Percentiles rank a stretch among this genome's conserved stretches.
Conservation (phyloP, 2,888 invertebrate genomes). For the Omphaloscelis lunosa region DNA sequence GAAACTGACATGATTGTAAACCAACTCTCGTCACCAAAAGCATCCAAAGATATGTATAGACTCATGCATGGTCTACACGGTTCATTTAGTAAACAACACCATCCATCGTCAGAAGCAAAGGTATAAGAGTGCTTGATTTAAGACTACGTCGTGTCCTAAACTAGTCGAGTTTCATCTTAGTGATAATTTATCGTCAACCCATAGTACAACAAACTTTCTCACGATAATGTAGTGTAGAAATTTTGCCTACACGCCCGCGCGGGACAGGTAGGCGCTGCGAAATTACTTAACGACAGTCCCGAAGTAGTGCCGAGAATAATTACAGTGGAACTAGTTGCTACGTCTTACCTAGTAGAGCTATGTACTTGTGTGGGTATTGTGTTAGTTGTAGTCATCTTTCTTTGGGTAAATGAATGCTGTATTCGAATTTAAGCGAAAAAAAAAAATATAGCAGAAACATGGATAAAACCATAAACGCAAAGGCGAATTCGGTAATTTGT, state of each 20-base stretch:
- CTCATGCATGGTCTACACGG: neutral
- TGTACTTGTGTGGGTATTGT: neutral
- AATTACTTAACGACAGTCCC: conserved; percentile 73
- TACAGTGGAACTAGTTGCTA: conserved; percentile 40
- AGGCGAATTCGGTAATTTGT: neutral
- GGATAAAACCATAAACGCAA: too few species aligned
- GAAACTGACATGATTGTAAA: neutral
- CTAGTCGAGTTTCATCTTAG: neutral
- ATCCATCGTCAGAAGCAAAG: neutral
- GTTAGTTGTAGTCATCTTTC: neutral
- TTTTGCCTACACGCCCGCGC: conserved; percentile 55
- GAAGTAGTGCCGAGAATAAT: conserved; percentile 66
- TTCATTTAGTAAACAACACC: too few species aligned
- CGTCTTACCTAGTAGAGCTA: conserved; percentile 7
- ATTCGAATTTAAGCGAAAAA: neutral
- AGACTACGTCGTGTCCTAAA: neutral
- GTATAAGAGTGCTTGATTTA: too few species aligned
- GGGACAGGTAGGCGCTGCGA: conserved; percentile 67
- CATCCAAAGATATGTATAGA: neutral
- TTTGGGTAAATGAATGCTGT: neutral
- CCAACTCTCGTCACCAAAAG: neutral
- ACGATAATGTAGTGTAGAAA: conserved; percentile 66
- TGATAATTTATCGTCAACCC: conserved; percentile 25
- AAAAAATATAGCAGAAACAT: neutral
- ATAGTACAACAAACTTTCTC: conserved; percentile 26